Evolutionary conservation across 2,797 vertebrate species (phyloP), one percentile per base, ranked within the genome.

Genomic region (Microctenopoma steveboyesi): DNA sequence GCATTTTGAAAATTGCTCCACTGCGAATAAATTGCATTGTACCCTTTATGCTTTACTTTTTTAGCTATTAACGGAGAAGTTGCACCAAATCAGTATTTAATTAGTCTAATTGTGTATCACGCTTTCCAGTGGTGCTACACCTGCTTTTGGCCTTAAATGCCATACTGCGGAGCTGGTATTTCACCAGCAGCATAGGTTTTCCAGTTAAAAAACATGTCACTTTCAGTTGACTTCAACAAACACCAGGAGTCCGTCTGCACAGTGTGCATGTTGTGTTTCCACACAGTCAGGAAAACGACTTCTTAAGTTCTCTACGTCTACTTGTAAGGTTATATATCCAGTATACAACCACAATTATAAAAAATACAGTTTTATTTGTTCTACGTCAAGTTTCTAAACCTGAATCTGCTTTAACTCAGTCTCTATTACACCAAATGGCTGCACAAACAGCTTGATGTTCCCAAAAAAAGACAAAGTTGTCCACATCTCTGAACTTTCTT

Each of bases 401-500:
- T n/a, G 6, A 16, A 25, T 47, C 0, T n/a, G 6, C 15, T 47
- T 14, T 3, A 58, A n/a, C 18, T 43, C 10, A 35, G 5, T 28
- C 15, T 42, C 33, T 14, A 8, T 8, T 4, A 1, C 35, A 63
- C 45, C 59, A 47, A 37, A 22, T 50, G 14, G 37, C 25, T 42
- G 30, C 7, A n/a, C 42, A 59, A 62, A 48, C 60, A 72, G 8
- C 27, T 0, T 3, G 16, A 12, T 5, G 3, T 49, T 55, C n/a
- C 40, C 1, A 39, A 45, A 58, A 33, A 64, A n/a, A 25, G 33
- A 56, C 25, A 11, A 64, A 54, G 4, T 50, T 28, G 39, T 72
- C 53, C 18, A 7, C 54, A 16, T 71, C 59, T 71, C 45, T 62
- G 54, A 63, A 76, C 57, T 72, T 59, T 79, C 35, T 53, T 22